phyloP scores from a whole-genome alignment of 2,113 vertebrate species.

The Callipepla californica region DNA sequence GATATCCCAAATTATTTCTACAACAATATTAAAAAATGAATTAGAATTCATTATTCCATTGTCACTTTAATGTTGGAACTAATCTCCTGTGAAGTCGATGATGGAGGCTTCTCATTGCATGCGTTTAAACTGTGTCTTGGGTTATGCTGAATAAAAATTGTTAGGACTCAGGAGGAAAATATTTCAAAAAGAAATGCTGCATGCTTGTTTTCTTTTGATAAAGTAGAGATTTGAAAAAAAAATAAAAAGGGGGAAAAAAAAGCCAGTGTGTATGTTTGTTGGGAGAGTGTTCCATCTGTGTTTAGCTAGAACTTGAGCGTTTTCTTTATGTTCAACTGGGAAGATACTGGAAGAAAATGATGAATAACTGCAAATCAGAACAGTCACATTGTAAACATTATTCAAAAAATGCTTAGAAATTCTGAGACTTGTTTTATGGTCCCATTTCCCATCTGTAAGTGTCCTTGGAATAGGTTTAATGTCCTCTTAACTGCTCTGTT shows the following conservation, averaged over 20 bases:
- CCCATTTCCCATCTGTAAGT: not conserved
- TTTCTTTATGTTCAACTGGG: not conserved
- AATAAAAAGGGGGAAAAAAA: not conserved
- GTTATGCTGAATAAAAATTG: not conserved
- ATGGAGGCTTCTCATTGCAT: not conserved
- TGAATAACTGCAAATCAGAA: not conserved
- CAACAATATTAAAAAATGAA: not conserved
- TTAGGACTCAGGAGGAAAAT: not conserved
- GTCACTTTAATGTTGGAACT: not conserved
- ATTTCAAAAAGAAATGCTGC: not conserved
- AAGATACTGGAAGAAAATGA: not conserved
- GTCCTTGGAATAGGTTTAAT: not conserved
- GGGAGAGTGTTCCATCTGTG: not conserved
- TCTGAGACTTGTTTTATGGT: not conserved
- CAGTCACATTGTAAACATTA: not conserved
- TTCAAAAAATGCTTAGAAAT: not conserved
- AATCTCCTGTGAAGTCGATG: not conserved
- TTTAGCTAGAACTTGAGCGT: not conserved
- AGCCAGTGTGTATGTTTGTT: accelerated
- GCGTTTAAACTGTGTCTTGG: not conserved
- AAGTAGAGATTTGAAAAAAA: not conserved
- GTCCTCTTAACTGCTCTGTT: not conserved
- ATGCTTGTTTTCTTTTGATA: not conserved
- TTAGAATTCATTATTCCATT: not conserved
- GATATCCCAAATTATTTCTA: not conserved